Evolutionary conservation across 2,888 invertebrate species (phyloP).

Genomic region (Amblyjoppa fuscipennis): DNA sequence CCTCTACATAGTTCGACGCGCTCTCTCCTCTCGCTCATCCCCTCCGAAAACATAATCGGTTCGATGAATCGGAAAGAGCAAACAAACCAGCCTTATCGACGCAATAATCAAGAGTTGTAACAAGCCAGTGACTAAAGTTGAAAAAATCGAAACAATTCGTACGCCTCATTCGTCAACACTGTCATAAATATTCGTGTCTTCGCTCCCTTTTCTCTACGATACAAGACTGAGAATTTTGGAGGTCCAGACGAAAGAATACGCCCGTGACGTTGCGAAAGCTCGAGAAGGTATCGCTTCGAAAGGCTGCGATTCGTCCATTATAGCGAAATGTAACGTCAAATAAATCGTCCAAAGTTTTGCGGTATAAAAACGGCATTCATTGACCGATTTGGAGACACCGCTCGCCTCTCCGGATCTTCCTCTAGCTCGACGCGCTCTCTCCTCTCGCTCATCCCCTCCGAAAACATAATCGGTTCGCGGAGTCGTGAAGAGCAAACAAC

Average conservation of each 20-base stretch:
- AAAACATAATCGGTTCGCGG: slow-evolving; percentile 49
- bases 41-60: slow-evolving; percentile 46
- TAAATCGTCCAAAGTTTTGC: no score
- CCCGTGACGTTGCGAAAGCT: no score
- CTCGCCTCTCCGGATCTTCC: slow-evolving; percentile 18
- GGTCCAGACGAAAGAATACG: no score
- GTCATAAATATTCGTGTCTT: slow-evolving; percentile 30
- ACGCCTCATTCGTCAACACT: not conserved
- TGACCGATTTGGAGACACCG: not conserved
- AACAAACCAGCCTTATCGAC: slow-evolving; percentile 50
- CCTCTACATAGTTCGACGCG: slow-evolving; percentile 11
- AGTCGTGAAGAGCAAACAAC: slow-evolving; percentile 62
- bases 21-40: not conserved
- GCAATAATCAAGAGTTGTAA: slow-evolving; percentile 56
- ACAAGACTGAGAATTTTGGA: no score
- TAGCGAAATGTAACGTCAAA: no score
- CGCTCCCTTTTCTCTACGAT: no score
- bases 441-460: not conserved
- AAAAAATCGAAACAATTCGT: not conserved
- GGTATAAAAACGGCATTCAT: no score
- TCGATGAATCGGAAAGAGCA: slow-evolving; percentile 55
- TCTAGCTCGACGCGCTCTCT: not conserved
- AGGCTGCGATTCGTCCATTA: no score
- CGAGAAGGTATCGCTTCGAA: no score
- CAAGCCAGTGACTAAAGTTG: not conserved